Percentiles rank a stretch among this genome's conserved stretches.
phyloP scores from a whole-genome alignment of 2,888 invertebrate genomes.

The Rhaphigaster nebulosa region DNA sequence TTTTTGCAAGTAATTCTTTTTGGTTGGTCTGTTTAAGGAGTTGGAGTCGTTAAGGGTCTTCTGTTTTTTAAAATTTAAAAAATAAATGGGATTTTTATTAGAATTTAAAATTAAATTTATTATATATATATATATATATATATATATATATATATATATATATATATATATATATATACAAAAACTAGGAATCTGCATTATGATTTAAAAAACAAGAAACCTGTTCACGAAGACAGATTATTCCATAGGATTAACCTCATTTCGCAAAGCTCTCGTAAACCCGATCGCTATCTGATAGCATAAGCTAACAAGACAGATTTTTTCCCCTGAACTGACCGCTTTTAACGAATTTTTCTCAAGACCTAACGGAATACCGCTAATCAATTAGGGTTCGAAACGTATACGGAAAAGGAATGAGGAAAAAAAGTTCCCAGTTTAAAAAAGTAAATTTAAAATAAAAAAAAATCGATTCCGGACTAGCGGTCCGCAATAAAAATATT shows the following conservation, averaged over 20 bases:
- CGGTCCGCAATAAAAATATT: slow-evolving; percentile 38
- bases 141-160: too few species aligned
- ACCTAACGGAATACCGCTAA: background rate
- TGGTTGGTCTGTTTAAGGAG: too few species aligned
- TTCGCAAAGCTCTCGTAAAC: background rate
- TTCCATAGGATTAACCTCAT: background rate
- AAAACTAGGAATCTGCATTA: too few species aligned
- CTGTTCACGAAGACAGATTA: background rate
- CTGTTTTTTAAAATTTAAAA: background rate
- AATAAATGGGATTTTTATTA: background rate
- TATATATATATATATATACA: too few species aligned
- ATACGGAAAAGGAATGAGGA: background rate
- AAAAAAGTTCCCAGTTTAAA: background rate
- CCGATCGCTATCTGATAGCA: background rate
- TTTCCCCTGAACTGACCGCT: background rate
- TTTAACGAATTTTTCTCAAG: slow-evolving; percentile 1
- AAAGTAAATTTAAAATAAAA: background rate
- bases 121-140: too few species aligned
- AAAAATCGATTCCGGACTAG: background rate
- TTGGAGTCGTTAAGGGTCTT: too few species aligned
- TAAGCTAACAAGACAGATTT: slow-evolving; percentile 4
- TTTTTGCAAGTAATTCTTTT: too few species aligned
- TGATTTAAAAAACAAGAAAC: background rate
- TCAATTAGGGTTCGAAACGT: background rate
- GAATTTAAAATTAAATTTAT: background rate